Conservation (phyloP, 2,113 vertebrate species). For the Corythoichthys haematopterus region DNA sequence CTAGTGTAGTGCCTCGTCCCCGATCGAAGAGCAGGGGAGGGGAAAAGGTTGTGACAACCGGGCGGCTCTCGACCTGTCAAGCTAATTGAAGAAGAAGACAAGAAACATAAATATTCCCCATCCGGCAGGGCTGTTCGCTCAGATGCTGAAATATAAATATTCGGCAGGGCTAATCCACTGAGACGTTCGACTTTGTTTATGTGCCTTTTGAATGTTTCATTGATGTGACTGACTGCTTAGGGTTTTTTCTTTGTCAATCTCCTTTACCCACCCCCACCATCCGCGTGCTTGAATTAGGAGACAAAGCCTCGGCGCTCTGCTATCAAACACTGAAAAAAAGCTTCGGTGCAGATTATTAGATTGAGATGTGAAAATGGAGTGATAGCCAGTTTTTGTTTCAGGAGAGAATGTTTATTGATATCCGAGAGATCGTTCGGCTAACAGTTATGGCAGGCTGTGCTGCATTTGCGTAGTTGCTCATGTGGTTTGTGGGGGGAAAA, state of each 20-base stretch:
- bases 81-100: constrained; percentile 51
- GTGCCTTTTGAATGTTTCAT: constrained; percentile 60
- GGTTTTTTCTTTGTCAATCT: constrained; percentile 20
- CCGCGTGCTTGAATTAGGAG: constrained; percentile 43
- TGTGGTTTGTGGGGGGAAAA: constrained; percentile 8
- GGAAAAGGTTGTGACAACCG: constrained; percentile 27
- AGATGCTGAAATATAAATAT: constrained; percentile 56
- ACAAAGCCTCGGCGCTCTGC: constrained; percentile 44
- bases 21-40: constrained; percentile 9
- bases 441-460: constrained; percentile 27
- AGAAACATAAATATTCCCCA: constrained; percentile 50
- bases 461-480: constrained; percentile 13
- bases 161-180: constrained; percentile 39
- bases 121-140: constrained; percentile 27
- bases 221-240: constrained; percentile 52
- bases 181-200: constrained; percentile 56
- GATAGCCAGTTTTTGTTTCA: constrained; percentile 39
- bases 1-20: constrained; percentile 31
- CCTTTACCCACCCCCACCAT: constrained; percentile 3
- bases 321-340: constrained; percentile 52
- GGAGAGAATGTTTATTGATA: constrained; percentile 39
- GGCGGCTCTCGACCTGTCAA: constrained; percentile 39
- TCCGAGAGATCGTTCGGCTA: constrained; percentile 46
- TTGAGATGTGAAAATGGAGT: constrained; percentile 24
- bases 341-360: constrained; percentile 24